Conservation (phyloP, 2,113 vertebrate species). For the Lichenostomus cassidix region DNA sequence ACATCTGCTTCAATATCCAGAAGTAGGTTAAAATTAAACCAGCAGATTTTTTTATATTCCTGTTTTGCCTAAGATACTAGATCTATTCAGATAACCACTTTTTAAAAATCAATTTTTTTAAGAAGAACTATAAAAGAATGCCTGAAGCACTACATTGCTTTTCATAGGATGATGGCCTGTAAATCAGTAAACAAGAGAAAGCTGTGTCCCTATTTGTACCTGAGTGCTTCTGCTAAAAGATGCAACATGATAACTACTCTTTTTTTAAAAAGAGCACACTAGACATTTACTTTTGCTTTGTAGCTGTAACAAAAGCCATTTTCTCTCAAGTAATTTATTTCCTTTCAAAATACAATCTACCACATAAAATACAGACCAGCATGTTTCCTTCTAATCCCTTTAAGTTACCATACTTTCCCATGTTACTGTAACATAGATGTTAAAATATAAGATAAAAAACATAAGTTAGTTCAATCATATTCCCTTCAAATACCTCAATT, state of each 20-base stretch:
- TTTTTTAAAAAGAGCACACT: background rate
- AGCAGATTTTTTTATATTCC: background rate
- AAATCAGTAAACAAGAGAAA: background rate
- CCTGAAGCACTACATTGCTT: background rate
- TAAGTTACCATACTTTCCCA: background rate
- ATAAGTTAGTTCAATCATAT: background rate
- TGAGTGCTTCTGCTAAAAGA: background rate
- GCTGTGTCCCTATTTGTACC: background rate
- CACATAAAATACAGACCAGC: background rate
- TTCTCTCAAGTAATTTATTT: background rate
- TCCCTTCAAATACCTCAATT: background rate
- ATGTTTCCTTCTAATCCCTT: background rate
- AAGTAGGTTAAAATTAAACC: background rate
- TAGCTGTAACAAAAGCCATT: background rate
- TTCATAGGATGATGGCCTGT: background rate
- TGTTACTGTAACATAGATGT: background rate
- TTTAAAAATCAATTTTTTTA: background rate
- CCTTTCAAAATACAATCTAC: background rate
- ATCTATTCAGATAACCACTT: background rate
- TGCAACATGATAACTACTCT: background rate
- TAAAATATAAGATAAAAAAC: background rate
- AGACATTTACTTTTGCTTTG: background rate
- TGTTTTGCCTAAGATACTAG: background rate
- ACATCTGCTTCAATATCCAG: background rate
- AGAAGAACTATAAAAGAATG: background rate